phyloP scores from a whole-genome alignment of 37 sponge, comb jelly and placozoan genomes.

The Theonella swinhoei region DNA sequence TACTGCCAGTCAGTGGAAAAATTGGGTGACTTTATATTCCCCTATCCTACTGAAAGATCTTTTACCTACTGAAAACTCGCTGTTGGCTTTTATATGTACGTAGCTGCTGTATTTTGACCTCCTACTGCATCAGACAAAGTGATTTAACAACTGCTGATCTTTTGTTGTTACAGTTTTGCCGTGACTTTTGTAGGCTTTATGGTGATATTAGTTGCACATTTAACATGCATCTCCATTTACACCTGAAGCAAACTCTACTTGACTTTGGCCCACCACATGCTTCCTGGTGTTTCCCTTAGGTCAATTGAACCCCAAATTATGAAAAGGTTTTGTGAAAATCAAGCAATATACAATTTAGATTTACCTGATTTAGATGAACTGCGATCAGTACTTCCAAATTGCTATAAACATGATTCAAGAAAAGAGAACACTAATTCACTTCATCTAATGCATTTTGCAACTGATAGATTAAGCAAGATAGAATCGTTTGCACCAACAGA shows the following conservation, averaged over 20 bases:
- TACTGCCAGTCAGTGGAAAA: constrained; percentile 67
- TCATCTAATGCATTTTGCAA: too few relatives aligned
- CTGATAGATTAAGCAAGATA: too few relatives aligned
- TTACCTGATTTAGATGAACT: too few relatives aligned
- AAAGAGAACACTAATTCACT: too few relatives aligned
- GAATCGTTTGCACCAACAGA: too few relatives aligned
- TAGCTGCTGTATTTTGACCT: constrained; percentile 29
- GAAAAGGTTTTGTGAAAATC: constrained; percentile 48
- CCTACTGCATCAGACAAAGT: constrained; percentile 1
- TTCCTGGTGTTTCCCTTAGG: constrained; percentile 54
- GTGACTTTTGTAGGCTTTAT: constrained; percentile 39
- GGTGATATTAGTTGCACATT: constrained; percentile 32
- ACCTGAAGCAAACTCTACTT: constrained; percentile 34
- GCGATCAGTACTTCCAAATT: too few relatives aligned
- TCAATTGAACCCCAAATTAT: constrained; percentile 59
- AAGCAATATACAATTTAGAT: neutral
- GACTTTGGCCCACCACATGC: constrained; percentile 71
- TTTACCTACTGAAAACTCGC: constrained; percentile 15
- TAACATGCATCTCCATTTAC: constrained; percentile 66
- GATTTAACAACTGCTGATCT: constrained; percentile 41
- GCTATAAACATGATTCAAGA: too few relatives aligned
- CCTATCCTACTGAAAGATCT: constrained; percentile 40
- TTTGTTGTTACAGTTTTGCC: constrained; percentile 21
- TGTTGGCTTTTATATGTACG: constrained; percentile 68
- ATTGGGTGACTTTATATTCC: constrained; percentile 60